Conservation (phyloP, 2,797 vertebrate genomes). For the Poecile montanus region DNA sequence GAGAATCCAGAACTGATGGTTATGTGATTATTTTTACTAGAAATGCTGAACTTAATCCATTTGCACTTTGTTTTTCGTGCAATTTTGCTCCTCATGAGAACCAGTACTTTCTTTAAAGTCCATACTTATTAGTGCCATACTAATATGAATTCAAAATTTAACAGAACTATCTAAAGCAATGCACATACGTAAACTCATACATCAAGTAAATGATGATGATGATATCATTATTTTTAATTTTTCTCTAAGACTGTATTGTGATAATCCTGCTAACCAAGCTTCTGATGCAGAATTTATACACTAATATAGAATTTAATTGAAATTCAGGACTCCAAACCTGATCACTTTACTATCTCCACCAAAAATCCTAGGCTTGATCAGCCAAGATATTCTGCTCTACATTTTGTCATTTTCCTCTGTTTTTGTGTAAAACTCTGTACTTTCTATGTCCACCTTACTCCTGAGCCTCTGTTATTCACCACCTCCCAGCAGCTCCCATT, state of each 20-base stretch:
- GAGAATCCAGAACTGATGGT: background rate
- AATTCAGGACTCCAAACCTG: background rate
- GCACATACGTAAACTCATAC: background rate
- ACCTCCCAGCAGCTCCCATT: background rate
- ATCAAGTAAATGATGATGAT: background rate
- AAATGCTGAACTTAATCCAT: background rate
- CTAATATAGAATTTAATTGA: background rate
- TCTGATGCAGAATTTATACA: background rate
- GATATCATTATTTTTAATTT: background rate
- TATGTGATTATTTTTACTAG: background rate
- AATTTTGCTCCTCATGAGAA: background rate
- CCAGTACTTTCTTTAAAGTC: background rate
- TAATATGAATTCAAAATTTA: background rate
- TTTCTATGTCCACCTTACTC: background rate
- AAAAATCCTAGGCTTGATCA: background rate
- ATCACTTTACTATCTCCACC: background rate
- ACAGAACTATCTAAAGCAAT: background rate
- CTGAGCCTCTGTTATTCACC: background rate
- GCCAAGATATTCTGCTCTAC: background rate
- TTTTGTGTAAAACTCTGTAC: background rate
- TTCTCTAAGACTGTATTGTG: background rate
- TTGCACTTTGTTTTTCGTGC: background rate
- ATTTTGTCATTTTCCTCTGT: background rate
- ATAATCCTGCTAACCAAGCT: background rate
- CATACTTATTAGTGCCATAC: background rate